Conservation (phyloP, 2,113 vertebrate species). For the Dunckerocampus dactyliophorus region DNA sequence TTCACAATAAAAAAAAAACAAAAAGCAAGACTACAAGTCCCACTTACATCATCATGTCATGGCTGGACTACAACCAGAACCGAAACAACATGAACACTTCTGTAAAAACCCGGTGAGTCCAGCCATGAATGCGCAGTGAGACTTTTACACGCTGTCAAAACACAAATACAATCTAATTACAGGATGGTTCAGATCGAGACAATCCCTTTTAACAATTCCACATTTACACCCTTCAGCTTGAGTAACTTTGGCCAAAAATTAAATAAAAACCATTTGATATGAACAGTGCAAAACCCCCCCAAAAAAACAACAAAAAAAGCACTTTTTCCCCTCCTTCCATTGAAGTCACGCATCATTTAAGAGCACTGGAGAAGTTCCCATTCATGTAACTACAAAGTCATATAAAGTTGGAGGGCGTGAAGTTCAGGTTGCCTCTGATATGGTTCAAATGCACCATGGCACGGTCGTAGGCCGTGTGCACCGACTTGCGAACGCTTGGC, state of each 20-base stretch:
- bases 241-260: conserved; percentile 54
- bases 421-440: conserved; percentile 83
- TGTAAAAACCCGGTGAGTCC: conserved; percentile 9
- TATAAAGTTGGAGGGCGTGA: conserved; percentile 84
- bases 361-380: conserved; percentile 27
- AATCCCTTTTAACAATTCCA: conserved; percentile 44
- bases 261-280: conserved; percentile 49
- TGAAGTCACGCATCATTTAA: neutral
- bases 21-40: conserved; percentile 43
- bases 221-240: conserved; percentile 52
- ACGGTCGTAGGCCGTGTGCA: conserved; percentile 92
- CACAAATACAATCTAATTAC: conserved; percentile 64
- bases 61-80: conserved; percentile 28
- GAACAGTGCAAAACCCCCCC: conserved; percentile 51
- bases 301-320: conserved; percentile 42
- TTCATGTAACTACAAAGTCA: conserved; percentile 54
- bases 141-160: conserved; percentile 51
- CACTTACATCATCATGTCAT: conserved; percentile 40
- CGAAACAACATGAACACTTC: neutral
- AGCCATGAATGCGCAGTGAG: conserved; percentile 38
- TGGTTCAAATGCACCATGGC: conserved; percentile 92
- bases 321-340: conserved; percentile 5
- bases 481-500: conserved; percentile 93
- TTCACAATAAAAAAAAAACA: conserved; percentile 72
- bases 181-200: conserved; percentile 39